phyloP scores from a whole-genome alignment of 2,888 invertebrate genomes.

The Microdon myrmicae region DNA sequence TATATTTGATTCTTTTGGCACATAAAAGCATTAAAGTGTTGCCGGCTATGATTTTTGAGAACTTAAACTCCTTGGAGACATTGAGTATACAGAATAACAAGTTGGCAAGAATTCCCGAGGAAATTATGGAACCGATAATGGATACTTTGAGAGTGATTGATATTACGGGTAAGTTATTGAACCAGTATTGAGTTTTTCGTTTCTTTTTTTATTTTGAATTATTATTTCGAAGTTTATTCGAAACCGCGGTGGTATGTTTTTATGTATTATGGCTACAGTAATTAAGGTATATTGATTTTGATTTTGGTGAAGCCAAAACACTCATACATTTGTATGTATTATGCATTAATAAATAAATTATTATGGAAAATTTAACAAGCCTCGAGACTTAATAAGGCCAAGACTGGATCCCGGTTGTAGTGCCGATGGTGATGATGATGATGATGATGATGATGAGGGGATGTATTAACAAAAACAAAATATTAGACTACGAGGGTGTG shows the following conservation, averaged over 20 bases:
- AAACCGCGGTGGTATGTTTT: not conserved
- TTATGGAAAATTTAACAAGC: too few species aligned
- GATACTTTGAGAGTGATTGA: slow-evolving; percentile 88
- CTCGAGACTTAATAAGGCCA: too few species aligned
- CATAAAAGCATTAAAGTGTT: slow-evolving; percentile 79
- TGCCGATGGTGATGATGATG: too few species aligned
- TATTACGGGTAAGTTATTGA: slow-evolving; percentile 78
- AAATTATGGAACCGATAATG: slow-evolving; percentile 88
- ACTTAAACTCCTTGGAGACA: slow-evolving; percentile 88
- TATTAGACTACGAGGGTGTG: too few species aligned
- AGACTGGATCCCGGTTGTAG: too few species aligned
- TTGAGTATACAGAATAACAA: slow-evolving; percentile 90
- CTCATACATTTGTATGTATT: too few species aligned
- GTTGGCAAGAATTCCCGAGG: slow-evolving; percentile 82
- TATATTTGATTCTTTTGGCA: not conserved
- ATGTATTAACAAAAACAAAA: too few species aligned
- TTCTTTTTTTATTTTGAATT: not conserved
- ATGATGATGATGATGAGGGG: too few species aligned
- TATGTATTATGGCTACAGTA: not conserved
- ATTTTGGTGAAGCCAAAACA: too few species aligned
- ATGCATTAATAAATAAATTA: too few species aligned
- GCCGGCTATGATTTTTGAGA: slow-evolving; percentile 86
- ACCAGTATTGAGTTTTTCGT: not conserved
- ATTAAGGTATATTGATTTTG: too few species aligned
- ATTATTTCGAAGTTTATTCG: not conserved